Evolutionary conservation across 2,797 vertebrate species (phyloP).

Genomic region (Xenentodon cancila): DNA sequence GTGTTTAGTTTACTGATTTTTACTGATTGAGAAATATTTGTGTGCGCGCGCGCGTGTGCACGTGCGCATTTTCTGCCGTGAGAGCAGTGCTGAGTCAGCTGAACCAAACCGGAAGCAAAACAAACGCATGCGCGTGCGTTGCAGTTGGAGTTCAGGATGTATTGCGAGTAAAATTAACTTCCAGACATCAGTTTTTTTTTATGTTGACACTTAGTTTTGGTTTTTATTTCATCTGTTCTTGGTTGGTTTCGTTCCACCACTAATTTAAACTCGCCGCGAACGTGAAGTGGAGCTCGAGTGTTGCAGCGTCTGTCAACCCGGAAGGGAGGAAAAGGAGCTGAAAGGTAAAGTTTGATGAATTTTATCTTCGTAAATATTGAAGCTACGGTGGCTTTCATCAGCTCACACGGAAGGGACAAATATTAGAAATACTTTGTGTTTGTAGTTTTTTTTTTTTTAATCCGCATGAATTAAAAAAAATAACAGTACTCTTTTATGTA

Average conservation of each 20-base stretch:
- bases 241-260: background rate
- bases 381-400: too few relatives aligned
- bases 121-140: constrained; percentile 22
- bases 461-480: too few relatives aligned
- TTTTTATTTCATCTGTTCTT: background rate
- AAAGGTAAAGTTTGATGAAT: constrained; percentile 5
- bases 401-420: too few relatives aligned
- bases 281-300: constrained; percentile 9
- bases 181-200: background rate
- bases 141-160: background rate
- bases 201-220: background rate
- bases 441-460: too few relatives aligned
- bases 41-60: too few relatives aligned
- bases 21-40: too few relatives aligned
- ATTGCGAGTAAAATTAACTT: background rate
- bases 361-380: background rate
- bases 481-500: too few relatives aligned
- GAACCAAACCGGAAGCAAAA: constrained; percentile 51
- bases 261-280: background rate
- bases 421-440: too few relatives aligned
- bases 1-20: too few relatives aligned
- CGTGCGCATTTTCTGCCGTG: background rate
- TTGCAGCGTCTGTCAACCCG: constrained; percentile 9
- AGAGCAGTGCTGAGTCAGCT: constrained; percentile 48
- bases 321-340: constrained; percentile 30